Percentiles rank a stretch among this genome's conserved stretches.
Conservation (phyloP, 1,140 invertebrate genomes). For the Drepana arcuata region DNA sequence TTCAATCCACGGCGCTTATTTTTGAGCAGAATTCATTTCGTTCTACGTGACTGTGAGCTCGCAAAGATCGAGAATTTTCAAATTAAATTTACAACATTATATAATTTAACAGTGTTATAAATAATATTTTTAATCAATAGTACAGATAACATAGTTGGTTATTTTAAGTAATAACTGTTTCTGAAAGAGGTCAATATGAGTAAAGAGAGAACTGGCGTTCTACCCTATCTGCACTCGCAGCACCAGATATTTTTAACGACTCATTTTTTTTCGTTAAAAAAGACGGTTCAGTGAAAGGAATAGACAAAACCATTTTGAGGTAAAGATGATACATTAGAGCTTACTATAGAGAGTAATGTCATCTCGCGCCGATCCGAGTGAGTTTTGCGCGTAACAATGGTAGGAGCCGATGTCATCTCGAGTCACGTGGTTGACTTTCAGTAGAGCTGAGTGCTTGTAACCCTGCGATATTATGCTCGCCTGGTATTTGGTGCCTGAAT, state of each 20-base stretch:
- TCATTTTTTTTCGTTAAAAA: no score
- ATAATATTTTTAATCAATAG: no score
- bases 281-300: no score
- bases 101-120: no score
- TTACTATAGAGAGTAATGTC: constrained; percentile 39
- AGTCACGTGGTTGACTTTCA: constrained; percentile 27
- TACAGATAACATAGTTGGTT: no score
- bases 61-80: constrained; percentile 4
- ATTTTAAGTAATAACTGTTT: no score
- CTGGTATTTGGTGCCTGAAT: constrained; percentile 32
- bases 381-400: constrained; percentile 30
- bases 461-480: constrained; percentile 19
- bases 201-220: no score
- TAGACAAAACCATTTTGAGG: no score
- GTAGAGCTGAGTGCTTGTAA: constrained; percentile 23
- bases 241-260: no score
- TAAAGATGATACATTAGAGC: no score
- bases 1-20: constrained; percentile 10
- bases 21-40: constrained; percentile 14
- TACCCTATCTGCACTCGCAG: no score
- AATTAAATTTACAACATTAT: constrained; percentile 4
- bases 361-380: constrained; percentile 23
- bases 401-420: constrained; percentile 35
- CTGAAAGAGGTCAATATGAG: no score
- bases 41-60: constrained; percentile 7